These are phyloP conservation scores for Crossaster papposus DNA, from an alignment of 53 echinoderm and acorn worm species.

Conservation along the genomic window DNA sequence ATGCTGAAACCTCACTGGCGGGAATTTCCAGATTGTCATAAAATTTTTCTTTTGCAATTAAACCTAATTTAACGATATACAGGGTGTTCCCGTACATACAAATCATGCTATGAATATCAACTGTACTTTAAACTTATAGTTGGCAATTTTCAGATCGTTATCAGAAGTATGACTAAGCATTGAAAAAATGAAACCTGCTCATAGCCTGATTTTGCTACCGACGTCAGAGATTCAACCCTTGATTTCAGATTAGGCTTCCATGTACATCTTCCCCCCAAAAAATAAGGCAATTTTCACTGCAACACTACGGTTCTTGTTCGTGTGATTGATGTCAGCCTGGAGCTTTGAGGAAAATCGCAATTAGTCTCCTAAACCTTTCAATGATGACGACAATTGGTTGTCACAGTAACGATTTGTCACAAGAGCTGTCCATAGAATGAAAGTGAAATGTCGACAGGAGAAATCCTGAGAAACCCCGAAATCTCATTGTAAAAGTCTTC, in stretches of 20 bases:
- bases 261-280: too few species aligned
- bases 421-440: background rate
- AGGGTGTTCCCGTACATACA: too few species aligned
- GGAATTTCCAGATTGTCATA: too few species aligned
- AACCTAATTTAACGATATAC: too few species aligned
- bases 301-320: background rate
- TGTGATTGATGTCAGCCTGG: background rate
- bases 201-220: background rate
- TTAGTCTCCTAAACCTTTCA: slow-evolving; percentile 1
- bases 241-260: background rate
- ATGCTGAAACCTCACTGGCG: too few species aligned
- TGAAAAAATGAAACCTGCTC: too few species aligned
- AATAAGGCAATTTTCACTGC: background rate
- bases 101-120: too few species aligned
- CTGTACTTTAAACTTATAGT: too few species aligned
- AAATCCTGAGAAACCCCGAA: background rate
- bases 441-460: background rate
- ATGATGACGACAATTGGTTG: slow-evolving; percentile 19
- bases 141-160: too few species aligned
- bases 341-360: background rate
- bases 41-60: too few species aligned
- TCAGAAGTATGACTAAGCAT: too few species aligned
- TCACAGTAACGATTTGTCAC: background rate
- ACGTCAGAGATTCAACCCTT: background rate
- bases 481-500: too few species aligned